Conservation (phyloP, 2,797 vertebrate genomes). For the Takifugu ocellatus region DNA sequence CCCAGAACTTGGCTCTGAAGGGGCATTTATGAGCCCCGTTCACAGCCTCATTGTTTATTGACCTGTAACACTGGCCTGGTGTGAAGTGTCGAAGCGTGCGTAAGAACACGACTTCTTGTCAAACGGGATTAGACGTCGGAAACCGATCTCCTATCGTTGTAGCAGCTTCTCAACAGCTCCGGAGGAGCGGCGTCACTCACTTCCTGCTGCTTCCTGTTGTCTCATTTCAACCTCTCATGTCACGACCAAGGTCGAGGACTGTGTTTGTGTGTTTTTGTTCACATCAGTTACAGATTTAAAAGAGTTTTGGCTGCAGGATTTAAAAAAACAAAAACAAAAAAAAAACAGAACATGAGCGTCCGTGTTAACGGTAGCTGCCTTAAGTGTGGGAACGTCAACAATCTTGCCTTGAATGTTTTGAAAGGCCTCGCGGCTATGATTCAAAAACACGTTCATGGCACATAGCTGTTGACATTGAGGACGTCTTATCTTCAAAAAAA, state of each 20-base stretch:
- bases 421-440: slow-evolving; percentile 7
- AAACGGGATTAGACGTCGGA: slow-evolving; percentile 28
- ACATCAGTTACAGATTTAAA: slow-evolving; percentile 44
- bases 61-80: background rate
- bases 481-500: slow-evolving; percentile 30
- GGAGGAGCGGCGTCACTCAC: slow-evolving; percentile 20
- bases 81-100: background rate
- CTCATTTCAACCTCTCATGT: slow-evolving; percentile 44
- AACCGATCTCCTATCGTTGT: slow-evolving; percentile 2
- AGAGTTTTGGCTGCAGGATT: slow-evolving; percentile 18
- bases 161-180: slow-evolving; percentile 16
- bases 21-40: too few species aligned
- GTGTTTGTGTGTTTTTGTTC: slow-evolving; percentile 51
- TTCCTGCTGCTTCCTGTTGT: slow-evolving; percentile 57
- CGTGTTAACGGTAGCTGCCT: slow-evolving; percentile 13
- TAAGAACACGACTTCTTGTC: slow-evolving; percentile 17
- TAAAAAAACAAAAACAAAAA: background rate
- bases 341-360: background rate
- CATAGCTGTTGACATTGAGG: slow-evolving; percentile 25
- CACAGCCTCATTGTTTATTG: slow-evolving; percentile 2
- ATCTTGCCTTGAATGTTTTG: slow-evolving; percentile 46
- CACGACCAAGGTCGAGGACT: slow-evolving; percentile 39
- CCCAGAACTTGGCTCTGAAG: slow-evolving; percentile 17
- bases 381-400: slow-evolving; percentile 28
- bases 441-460: background rate